Percentiles rank a stretch among this genome's conserved stretches.
Conservation (phyloP, 2,888 invertebrate species). For the Lasioglossum marginatum region DNA sequence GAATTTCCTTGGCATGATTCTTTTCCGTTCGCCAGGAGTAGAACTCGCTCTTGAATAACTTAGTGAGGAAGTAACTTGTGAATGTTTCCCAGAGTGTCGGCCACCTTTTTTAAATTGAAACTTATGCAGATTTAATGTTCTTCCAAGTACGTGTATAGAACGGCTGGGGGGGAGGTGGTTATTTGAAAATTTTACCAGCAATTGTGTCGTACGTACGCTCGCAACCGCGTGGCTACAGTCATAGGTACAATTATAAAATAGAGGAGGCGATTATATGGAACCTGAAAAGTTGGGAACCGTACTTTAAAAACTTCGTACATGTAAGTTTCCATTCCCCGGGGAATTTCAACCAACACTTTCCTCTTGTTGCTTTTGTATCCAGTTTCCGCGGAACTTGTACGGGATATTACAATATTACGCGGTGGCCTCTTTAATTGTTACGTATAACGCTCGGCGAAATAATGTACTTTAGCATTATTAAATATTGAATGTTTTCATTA, state of each 20-base stretch:
- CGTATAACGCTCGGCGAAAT: not conserved
- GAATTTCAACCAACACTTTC: conserved; percentile 34
- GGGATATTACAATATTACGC: conserved; percentile 14
- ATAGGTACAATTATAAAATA: conserved; percentile 44
- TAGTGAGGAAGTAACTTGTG: not conserved
- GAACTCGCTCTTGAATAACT: not conserved
- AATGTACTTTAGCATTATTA: not conserved
- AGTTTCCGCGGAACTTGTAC: not conserved
- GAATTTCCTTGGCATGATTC: not conserved
- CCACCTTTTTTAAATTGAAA: not conserved
- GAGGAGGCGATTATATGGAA: conserved; percentile 29
- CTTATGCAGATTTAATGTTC: not conserved
- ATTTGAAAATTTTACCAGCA: conserved; percentile 4
- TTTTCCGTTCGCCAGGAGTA: not conserved
- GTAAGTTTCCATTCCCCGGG: conserved; percentile 35
- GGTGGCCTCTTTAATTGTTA: not conserved
- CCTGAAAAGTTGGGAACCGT: conserved; percentile 33
- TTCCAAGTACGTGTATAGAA: too few species aligned
- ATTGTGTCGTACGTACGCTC: not conserved
- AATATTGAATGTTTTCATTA: not conserved
- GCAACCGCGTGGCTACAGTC: conserved; percentile 9
- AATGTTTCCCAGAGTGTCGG: not conserved
- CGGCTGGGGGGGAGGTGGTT: not conserved
- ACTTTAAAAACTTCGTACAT: conserved; percentile 38
- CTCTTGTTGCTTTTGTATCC: not conserved